Evolutionary conservation across 2,113 vertebrate genomes (phyloP).

Genomic region (Triplophysa tibetana): DNA sequence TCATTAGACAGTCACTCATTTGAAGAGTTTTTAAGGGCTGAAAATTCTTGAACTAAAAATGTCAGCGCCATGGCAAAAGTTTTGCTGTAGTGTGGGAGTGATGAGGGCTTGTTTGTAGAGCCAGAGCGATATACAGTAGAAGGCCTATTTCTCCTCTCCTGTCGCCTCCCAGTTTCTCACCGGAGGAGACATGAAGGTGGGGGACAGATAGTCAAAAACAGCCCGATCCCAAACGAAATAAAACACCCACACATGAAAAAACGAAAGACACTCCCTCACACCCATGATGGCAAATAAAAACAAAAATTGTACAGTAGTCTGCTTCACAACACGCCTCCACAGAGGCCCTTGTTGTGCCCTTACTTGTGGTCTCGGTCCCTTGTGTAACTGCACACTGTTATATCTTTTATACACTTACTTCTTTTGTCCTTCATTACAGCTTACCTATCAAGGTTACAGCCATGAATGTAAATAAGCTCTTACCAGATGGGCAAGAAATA

Average conservation of each 20-base stretch:
- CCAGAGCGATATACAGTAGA: constrained; percentile 30
- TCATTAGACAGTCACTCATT: constrained; percentile 18
- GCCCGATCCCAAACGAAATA: constrained; percentile 26
- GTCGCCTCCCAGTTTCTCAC: constrained; percentile 41
- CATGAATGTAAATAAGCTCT: constrained; percentile 26
- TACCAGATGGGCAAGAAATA: constrained; percentile 55
- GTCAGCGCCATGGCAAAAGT: constrained; percentile 19
- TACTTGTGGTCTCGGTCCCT: neutral
- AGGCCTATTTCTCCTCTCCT: constrained; percentile 47
- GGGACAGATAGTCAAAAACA: constrained; percentile 45
- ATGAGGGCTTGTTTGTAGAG: constrained; percentile 53
- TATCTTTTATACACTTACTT: too few relatives aligned
- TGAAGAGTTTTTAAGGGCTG: neutral
- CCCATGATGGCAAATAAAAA: constrained; percentile 22
- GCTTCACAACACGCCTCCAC: constrained; percentile 6
- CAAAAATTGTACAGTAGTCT: neutral
- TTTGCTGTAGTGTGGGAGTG: constrained; percentile 49
- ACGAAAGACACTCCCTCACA: constrained; percentile 20
- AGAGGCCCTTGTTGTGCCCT: neutral
- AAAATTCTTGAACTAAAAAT: constrained; percentile 24
- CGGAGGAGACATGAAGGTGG: constrained; percentile 31
- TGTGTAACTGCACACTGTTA: too few relatives aligned
- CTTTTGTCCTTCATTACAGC: too few relatives aligned
- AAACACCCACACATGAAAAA: constrained; percentile 41
- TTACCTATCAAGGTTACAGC: constrained; percentile 36